A percentile compares a stretch with the other conserved stretches of the same genome.
Evolutionary conservation across 1,140 invertebrate species (phyloP).

Genomic region (Proctacanthus coquilletti): DNA sequence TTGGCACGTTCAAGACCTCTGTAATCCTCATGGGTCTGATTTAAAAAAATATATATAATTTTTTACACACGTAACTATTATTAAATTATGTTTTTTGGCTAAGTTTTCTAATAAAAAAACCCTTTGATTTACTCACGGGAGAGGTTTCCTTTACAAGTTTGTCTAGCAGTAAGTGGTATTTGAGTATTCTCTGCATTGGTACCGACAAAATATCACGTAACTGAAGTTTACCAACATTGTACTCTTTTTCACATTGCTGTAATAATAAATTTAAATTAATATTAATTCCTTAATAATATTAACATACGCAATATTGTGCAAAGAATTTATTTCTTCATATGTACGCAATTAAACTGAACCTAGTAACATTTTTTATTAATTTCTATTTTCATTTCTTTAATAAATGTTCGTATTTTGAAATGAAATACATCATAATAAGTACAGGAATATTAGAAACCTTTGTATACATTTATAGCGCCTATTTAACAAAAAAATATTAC

Average conservation of each 20-base stretch:
- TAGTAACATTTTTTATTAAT: too few species aligned
- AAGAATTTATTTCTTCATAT: too few species aligned
- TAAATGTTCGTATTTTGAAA: too few species aligned
- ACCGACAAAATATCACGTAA: constrained; percentile 87
- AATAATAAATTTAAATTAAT: constrained; percentile 13
- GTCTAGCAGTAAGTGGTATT: constrained; percentile 86
- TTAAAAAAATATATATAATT: constrained; percentile 3
- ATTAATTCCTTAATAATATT: neutral
- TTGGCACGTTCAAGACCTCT: constrained; percentile 70
- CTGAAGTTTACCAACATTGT: constrained; percentile 90
- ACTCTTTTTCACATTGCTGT: constrained; percentile 79
- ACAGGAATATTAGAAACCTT: too few species aligned
- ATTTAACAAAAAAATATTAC: too few species aligned
- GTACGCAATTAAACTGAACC: too few species aligned
- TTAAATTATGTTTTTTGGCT: neutral
- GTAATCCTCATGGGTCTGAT: constrained; percentile 63
- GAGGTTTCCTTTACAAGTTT: constrained; percentile 86
- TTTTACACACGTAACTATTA: neutral
- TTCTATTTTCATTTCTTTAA: too few species aligned
- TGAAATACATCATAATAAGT: too few species aligned
- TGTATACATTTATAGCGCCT: too few species aligned
- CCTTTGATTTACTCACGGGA: constrained; percentile 37
- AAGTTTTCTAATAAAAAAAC: constrained; percentile 1
- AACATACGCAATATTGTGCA: too few species aligned
- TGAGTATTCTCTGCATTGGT: constrained; percentile 94